Base-by-base conservation (phyloP, 2,888 invertebrate genomes). In the Encarsia formosa region DNA sequence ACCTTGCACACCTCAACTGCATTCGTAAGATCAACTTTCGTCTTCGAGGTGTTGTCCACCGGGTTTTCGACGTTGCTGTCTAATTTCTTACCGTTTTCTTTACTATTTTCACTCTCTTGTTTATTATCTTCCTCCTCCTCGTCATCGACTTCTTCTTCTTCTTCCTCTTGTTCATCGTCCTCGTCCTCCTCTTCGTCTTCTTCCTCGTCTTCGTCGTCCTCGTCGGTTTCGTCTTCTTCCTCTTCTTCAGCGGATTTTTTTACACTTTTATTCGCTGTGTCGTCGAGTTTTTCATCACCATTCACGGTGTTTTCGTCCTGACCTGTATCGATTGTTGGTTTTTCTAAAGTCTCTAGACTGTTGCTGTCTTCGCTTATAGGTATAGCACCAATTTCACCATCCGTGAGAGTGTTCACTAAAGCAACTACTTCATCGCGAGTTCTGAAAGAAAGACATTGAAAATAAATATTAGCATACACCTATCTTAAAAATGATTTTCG, bases 371-470 rank as follows among this genome's bases (percentile, higher is more conserved):
- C 85, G 15, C 80, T 77, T 39, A 81, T 76, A 20, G 81, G 79
- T 54, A 79, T 69, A 53, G 81, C 81, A 20, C 81, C 79, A 54
- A 83, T 82, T 65, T 89, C 87, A 16, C 86, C 87, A 64, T 79
- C 81, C 49, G 84, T 85, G 45, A 93, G 75, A 58, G 86, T 82
- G 37, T 79, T 78, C 69, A 95, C 91, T 29, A 96, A 79, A 67
- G 82, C 81, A 8, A 87, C 84, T 61, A 97, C 77, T 61, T 90
- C 90, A 61, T 88, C 88, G 59, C 91, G 77, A 76, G 84, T 84
- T 73, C 93, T 91, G 68, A 45, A 57, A 50, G 47, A 49, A 6
- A 15, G 8, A 38, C 37, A 29, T 8, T 9, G 13, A 29, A 29
- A 29, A 22, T n/a, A n/a, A n/a, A n/a, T n/a, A n/a, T n/a, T n/a